Conservation (phyloP, 2,797 vertebrate genomes). For the Rhincodon typus region DNA sequence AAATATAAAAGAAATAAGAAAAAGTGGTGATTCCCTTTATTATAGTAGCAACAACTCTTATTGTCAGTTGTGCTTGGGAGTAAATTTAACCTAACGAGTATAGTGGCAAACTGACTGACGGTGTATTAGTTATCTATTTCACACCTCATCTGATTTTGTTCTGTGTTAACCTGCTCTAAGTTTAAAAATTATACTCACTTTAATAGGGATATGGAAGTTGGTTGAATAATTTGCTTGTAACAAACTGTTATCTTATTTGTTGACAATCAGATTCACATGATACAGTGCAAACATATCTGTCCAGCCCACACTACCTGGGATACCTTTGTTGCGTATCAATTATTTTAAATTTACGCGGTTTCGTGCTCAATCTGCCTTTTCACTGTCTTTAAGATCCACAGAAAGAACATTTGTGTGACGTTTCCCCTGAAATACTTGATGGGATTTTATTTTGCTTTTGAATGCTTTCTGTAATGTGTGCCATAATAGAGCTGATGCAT, state of each 20-base stretch:
- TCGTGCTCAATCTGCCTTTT: neutral
- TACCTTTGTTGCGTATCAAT: neutral
- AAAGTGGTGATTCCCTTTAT: neutral
- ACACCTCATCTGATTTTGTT: neutral
- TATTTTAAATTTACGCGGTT: neutral
- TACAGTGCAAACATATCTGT: neutral
- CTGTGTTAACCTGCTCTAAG: neutral
- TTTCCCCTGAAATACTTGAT: slow-evolving; percentile 16
- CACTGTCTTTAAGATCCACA: neutral
- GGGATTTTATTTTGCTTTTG: neutral
- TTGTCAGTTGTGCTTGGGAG: neutral
- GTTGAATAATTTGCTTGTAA: neutral
- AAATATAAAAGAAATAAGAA: neutral
- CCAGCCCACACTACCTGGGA: neutral
- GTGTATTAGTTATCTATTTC: neutral
- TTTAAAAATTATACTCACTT: neutral
- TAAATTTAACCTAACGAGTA: neutral
- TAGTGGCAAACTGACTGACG: neutral
- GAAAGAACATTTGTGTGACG: neutral
- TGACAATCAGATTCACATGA: neutral
- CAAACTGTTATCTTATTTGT: neutral
- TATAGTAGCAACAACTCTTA: neutral
- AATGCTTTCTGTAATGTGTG: neutral
- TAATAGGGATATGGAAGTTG: neutral
- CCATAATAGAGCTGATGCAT: neutral